Base-by-base conservation (phyloP, 2,888 invertebrate genomes). In the Axea sp. region DNA sequence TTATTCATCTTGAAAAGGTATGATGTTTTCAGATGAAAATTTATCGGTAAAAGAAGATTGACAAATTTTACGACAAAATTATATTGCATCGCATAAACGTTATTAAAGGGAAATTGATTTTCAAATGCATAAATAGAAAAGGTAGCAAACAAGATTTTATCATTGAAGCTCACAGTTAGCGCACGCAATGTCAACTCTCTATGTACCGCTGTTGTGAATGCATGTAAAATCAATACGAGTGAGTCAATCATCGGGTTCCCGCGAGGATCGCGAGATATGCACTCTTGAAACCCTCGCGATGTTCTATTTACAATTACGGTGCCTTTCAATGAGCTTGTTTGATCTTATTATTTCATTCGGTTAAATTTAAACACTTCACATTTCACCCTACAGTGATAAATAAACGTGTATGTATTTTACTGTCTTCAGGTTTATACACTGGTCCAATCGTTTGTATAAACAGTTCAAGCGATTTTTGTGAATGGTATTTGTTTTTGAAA, bases 331-430 rank as follows among this genome's bases (percentile, higher is more conserved):
- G 75, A 59, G 74, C 75, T 77, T 83, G 81, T 86, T 85, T 86
- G 84, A 86, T 86, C 85, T 85, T 84, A 86, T 86, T 86, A 86
- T 86, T 84, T 85, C 83, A 83, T 82, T 83, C 82, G 80, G 81
- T 80, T 76, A 82, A 85, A 86, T 85, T 85, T 84, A 86, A 86
- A 86, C 84, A 86, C 83, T 83, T 78, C 76, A 78, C 64, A 59
- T 72, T 43, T 30, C 65, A 74, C 68, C 68, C 74, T 59, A 59
- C 62, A 31, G 53, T 49, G 57, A 39, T 45, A 60, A 68, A 67
- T 55, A 45, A 47, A 37, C 47, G 26, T 59, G 55, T 71, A 69
- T 75, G 75, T 57, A 19, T 39, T 67, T 49, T 33, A 43, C 49
- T 55, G 39, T 75, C 59, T 55, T 67, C 49, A 8, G n/a, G 41